Percentiles rank a stretch among this genome's conserved stretches.
phyloP scores from a whole-genome alignment of 2,113 vertebrate species.

The Hippolais icterina region DNA sequence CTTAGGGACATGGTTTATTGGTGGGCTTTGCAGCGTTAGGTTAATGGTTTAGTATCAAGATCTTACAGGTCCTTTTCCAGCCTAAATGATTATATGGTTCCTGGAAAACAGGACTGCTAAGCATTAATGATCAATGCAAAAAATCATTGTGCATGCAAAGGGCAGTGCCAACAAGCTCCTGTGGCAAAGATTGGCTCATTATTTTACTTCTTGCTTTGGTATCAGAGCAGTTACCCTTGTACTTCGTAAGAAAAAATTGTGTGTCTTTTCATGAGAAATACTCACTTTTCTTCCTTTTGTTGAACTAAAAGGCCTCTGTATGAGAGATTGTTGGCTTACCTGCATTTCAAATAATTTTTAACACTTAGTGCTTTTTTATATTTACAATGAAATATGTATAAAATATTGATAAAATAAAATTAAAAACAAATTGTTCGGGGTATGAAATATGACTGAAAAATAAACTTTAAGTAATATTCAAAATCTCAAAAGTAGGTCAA shows the following conservation, averaged over 20 bases:
- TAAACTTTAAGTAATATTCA: neutral
- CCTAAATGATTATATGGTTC: neutral
- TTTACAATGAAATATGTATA: neutral
- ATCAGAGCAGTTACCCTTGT: neutral
- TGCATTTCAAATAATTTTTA: neutral
- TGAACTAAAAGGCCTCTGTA: neutral
- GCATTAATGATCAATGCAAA: accelerated
- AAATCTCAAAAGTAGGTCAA: neutral
- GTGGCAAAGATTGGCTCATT: neutral
- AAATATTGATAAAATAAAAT: neutral
- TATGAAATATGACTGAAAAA: neutral
- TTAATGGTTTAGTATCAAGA: neutral
- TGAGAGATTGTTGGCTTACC: neutral
- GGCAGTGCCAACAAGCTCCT: neutral
- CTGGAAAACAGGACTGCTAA: neutral
- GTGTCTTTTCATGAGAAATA: neutral
- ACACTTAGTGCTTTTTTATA: neutral
- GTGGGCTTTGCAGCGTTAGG: neutral
- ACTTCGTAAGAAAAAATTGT: neutral
- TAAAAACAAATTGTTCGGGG: neutral
- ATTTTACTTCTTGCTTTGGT: neutral
- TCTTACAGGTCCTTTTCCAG: neutral
- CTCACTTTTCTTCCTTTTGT: neutral
- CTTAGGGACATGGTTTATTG: neutral
- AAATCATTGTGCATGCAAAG: neutral